Percentiles rank a stretch among this genome's conserved stretches.
phyloP scores from a whole-genome alignment of 2,797 vertebrate species.

The Coluber constrictor region DNA sequence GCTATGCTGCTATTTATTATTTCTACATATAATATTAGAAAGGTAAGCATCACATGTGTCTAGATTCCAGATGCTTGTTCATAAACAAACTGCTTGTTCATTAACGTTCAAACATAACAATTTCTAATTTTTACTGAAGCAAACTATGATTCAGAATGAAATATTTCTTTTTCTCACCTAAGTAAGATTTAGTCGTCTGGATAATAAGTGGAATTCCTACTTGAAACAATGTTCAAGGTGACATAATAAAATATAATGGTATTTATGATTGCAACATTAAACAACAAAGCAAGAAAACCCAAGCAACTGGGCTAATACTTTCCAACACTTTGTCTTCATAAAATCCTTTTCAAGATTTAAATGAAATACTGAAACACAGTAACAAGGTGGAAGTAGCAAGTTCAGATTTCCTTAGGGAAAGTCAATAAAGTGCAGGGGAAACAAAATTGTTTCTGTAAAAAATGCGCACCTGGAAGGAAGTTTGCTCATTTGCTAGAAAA shows the following conservation, averaged over 20 bases:
- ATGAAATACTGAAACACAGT: background rate
- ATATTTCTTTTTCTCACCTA: background rate
- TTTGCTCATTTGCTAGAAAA: background rate
- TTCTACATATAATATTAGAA: background rate
- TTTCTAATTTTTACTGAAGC: background rate
- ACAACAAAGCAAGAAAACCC: background rate
- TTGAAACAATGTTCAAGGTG: background rate
- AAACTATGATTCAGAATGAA: background rate
- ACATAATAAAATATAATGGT: background rate
- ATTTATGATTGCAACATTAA: conserved; percentile 1
- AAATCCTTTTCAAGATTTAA: background rate
- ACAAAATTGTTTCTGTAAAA: background rate
- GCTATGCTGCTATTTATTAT: background rate
- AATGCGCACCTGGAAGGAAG: background rate
- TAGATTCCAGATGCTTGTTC: background rate
- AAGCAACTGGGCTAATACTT: background rate
- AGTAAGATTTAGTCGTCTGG: background rate
- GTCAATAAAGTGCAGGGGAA: background rate
- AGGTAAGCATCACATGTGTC: background rate
- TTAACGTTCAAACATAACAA: background rate
- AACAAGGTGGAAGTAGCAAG: background rate
- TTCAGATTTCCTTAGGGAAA: background rate
- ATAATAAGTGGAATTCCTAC: background rate
- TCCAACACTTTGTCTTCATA: background rate
- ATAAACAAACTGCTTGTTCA: background rate